Conservation (phyloP, 2,113 vertebrate genomes). For the Callaeas wilsoni region DNA sequence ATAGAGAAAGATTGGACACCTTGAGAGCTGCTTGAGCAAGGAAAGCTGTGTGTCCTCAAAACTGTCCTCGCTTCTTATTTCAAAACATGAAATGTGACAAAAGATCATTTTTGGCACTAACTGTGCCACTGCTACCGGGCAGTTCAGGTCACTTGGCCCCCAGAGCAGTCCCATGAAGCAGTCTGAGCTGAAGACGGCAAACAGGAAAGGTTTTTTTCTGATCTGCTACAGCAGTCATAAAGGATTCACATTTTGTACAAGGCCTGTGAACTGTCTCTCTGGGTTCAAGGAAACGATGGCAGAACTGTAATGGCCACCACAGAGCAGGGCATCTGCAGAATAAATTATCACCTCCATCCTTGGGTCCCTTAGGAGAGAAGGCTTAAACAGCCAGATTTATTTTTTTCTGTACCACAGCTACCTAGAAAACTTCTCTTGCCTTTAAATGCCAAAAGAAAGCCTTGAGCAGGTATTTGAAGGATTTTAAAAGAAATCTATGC, state of each 20-base stretch:
- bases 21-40: neutral
- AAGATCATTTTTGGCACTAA: neutral
- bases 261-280: accelerated
- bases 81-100: neutral
- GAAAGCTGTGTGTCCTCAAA: neutral
- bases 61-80: neutral
- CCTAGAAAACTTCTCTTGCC: neutral
- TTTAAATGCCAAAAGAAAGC: neutral
- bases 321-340: neutral
- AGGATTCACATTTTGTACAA: neutral
- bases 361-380: neutral
- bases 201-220: accelerated
- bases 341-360: neutral
- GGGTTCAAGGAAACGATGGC: neutral
- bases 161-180: neutral
- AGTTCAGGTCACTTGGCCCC: neutral
- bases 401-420: neutral
- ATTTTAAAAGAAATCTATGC: neutral
- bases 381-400: neutral
- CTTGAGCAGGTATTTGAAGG: neutral
- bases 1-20: neutral
- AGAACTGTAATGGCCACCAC: neutral
- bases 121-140: neutral
- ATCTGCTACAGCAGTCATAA: neutral
- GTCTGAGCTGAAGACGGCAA: neutral